Conservation (phyloP, 2,113 vertebrate species). For the Psettodes erumei region DNA sequence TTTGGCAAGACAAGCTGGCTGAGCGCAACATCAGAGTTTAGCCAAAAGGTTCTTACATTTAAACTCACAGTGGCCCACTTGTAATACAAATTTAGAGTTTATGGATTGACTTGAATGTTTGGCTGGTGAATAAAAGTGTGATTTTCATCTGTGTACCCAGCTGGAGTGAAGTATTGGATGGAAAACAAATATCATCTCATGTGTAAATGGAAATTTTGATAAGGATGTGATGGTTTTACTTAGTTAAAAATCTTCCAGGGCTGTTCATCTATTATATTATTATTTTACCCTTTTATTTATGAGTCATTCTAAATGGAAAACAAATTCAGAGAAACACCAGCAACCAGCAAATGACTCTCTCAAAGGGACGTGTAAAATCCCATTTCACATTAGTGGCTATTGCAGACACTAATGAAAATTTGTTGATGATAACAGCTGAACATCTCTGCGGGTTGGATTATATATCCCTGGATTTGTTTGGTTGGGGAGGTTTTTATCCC, state of each 20-base stretch:
- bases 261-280: too few species aligned
- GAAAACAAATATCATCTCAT: not conserved
- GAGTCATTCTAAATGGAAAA: conserved; percentile 3
- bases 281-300: not conserved
- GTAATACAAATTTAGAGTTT: not conserved
- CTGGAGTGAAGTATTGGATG: conserved; percentile 2
- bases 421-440: conserved; percentile 65
- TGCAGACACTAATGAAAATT: conserved; percentile 46
- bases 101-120: conserved; percentile 21
- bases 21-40: not conserved
- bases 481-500: conserved; percentile 66
- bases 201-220: not conserved
- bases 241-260: not conserved
- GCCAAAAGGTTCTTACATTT: conserved; percentile 7
- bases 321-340: not conserved
- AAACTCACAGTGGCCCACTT: conserved; percentile 1
- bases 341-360: conserved; percentile 9
- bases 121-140: not conserved
- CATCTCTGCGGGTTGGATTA: conserved; percentile 67
- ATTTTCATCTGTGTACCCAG: not conserved
- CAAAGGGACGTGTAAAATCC: conserved; percentile 17
- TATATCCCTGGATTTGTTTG: conserved; percentile 72
- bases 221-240: conserved; percentile 1
- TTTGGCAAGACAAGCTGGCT: not conserved
- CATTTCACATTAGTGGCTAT: conserved; percentile 16